These are phyloP conservation scores for Neogobius melanostomus DNA, from an alignment of 2,113 vertebrate genomes.

Conservation along the genomic window DNA sequence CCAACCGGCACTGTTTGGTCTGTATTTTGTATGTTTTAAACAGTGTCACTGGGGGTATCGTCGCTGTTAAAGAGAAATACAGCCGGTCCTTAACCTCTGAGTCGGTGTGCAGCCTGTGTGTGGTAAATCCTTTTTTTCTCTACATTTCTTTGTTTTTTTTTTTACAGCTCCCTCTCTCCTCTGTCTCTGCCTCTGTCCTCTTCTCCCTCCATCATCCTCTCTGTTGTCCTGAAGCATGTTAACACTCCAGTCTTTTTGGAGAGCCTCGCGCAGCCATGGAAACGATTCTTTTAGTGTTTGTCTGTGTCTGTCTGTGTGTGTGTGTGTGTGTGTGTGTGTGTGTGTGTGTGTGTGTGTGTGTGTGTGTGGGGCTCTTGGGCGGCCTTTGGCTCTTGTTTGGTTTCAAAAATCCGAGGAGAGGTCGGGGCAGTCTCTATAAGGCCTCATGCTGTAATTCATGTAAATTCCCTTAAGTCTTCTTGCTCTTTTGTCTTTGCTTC, in stretches of 20 bases:
- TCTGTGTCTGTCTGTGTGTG: too few relatives aligned
- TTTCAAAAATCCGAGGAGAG: slow-evolving; percentile 64
- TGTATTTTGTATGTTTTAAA: slow-evolving; percentile 35
- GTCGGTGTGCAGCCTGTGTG: slow-evolving; percentile 64
- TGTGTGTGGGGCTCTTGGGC: slow-evolving; percentile 44
- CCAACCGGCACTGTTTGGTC: slow-evolving; percentile 24
- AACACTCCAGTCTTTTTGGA: slow-evolving; percentile 75
- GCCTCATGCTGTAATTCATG: slow-evolving; percentile 73
- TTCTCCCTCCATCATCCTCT: slow-evolving; percentile 58
- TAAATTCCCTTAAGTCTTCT: slow-evolving; percentile 65
- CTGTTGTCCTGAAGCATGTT: slow-evolving; percentile 69
- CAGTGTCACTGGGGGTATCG: slow-evolving; percentile 24
- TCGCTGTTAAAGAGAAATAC: slow-evolving; percentile 58
- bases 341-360: too few relatives aligned
- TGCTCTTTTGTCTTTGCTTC: slow-evolving; percentile 56
- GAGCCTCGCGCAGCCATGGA: slow-evolving; percentile 76
- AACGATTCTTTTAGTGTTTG: slow-evolving; percentile 65
- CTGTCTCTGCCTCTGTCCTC: slow-evolving; percentile 56
- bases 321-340: too few relatives aligned
- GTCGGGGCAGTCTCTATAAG: slow-evolving; percentile 49
- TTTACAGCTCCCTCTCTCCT: slow-evolving; percentile 46
- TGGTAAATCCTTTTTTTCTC: slow-evolving; percentile 62
- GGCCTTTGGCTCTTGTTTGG: slow-evolving; percentile 61
- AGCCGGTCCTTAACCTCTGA: slow-evolving; percentile 63
- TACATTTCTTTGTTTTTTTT: slow-evolving; percentile 60